Conservation (phyloP, 2,888 invertebrate species). For the Xestia sexstrigata region DNA sequence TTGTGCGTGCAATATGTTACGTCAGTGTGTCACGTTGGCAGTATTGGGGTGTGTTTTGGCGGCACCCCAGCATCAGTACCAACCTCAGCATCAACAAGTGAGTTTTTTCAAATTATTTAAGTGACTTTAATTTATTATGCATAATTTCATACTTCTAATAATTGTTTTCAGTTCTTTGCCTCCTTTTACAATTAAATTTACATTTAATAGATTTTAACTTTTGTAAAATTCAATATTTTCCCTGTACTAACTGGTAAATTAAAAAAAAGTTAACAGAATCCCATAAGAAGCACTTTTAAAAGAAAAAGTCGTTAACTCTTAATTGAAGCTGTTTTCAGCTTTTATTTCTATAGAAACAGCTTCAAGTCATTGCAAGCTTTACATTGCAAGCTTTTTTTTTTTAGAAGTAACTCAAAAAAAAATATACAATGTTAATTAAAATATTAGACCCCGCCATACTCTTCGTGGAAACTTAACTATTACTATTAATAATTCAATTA, state of each 20-base stretch:
- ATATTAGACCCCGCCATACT: too few relatives aligned
- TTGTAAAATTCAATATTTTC: not conserved
- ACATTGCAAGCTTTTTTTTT: not conserved
- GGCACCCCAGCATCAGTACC: slow-evolving; percentile 82
- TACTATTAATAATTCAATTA: too few relatives aligned
- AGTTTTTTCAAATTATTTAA: slow-evolving; percentile 62
- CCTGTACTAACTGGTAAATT: not conserved
- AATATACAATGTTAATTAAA: not conserved
- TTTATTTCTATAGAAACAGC: not conserved
- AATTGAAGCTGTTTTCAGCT: not conserved
- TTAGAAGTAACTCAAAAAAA: not conserved
- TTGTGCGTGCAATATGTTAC: slow-evolving; percentile 85
- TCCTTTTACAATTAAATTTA: not conserved
- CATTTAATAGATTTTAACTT: not conserved
- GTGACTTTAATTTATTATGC: not conserved
- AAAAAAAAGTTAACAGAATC: not conserved
- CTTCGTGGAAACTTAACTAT: too few relatives aligned
- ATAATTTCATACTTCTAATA: not conserved
- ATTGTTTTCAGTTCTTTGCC: too few relatives aligned
- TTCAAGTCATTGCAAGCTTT: too few relatives aligned
- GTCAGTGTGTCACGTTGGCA: slow-evolving; percentile 83
- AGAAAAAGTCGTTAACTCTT: not conserved
- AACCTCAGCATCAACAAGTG: slow-evolving; percentile 85
- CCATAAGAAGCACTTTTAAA: not conserved
- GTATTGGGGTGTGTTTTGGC: slow-evolving; percentile 83